These are phyloP conservation scores for Toxotes lorentzi DNA, from an alignment of 2,797 vertebrate species.

Conservation along the genomic window DNA sequence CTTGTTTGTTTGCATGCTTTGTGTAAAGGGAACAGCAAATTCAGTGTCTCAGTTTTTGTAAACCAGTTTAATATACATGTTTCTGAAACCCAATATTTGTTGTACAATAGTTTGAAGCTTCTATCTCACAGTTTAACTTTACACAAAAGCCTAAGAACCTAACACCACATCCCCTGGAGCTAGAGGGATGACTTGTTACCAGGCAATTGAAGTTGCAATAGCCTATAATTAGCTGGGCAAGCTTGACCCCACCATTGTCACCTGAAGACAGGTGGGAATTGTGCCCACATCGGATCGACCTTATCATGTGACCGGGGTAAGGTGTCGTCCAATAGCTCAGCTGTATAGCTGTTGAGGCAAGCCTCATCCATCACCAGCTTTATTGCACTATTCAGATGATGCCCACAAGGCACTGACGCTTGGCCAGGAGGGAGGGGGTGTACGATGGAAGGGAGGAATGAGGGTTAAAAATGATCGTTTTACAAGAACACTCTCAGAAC, in stretches of 20 bases:
- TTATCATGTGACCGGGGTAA: slow-evolving; percentile 88
- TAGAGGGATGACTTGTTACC: slow-evolving; percentile 75
- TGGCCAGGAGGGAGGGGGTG: slow-evolving; percentile 48
- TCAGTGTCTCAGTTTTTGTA: slow-evolving; percentile 35
- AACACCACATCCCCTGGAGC: slow-evolving; percentile 78
- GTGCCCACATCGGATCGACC: slow-evolving; percentile 82
- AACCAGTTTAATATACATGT: slow-evolving; percentile 76
- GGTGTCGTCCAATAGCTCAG: slow-evolving; percentile 81
- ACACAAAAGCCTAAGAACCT: slow-evolving; percentile 78
- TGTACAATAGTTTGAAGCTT: slow-evolving; percentile 81
- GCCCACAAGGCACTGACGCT: slow-evolving; percentile 75
- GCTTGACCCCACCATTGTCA: slow-evolving; percentile 86
- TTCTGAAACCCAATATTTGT: slow-evolving; percentile 86
- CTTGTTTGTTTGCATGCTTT: slow-evolving; percentile 50
- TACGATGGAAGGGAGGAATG: slow-evolving; percentile 37
- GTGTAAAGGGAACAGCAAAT: slow-evolving; percentile 32
- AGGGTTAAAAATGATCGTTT: slow-evolving; percentile 78
- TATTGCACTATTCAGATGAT: slow-evolving; percentile 81
- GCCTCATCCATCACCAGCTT: slow-evolving; percentile 85
- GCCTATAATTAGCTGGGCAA: slow-evolving; percentile 81
- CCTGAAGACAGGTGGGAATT: slow-evolving; percentile 87
- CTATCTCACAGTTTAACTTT: slow-evolving; percentile 79
- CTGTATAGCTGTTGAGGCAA: slow-evolving; percentile 82
- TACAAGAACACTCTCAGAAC: slow-evolving; percentile 80
- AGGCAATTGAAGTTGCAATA: slow-evolving; percentile 80